phyloP scores from a whole-genome alignment of 1,140 invertebrate species.

The Oreohelix idahoensis region DNA sequence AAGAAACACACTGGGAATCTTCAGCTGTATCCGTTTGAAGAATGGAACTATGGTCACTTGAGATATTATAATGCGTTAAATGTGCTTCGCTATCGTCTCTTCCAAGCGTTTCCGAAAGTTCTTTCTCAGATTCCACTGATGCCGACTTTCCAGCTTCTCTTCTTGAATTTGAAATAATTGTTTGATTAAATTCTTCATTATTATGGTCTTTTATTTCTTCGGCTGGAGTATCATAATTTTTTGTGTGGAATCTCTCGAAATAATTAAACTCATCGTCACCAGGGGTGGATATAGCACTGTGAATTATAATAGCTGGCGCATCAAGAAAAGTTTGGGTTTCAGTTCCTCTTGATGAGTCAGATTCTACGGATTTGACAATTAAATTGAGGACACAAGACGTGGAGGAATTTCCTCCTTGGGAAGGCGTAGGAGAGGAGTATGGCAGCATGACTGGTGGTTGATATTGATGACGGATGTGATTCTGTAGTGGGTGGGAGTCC shows the following conservation, averaged over 20 bases:
- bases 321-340: not conserved
- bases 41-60: not conserved
- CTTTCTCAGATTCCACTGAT: not conserved
- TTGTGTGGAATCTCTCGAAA: not conserved
- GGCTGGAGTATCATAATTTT: not conserved
- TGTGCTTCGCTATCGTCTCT: not conserved
- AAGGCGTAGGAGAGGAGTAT: not conserved
- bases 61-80: not conserved
- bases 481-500: not conserved
- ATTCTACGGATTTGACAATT: too few relatives aligned
- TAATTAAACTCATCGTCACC: not conserved
- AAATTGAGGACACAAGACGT: not conserved
- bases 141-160: not conserved
- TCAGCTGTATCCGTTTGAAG: not conserved
- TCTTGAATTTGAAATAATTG: not conserved
- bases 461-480: not conserved
- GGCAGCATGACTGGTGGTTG: not conserved
- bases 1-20: not conserved
- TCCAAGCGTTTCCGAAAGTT: not conserved
- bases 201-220: not conserved
- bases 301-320: conserved; percentile 7
- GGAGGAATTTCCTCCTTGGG: not conserved
- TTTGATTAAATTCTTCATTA: too few relatives aligned
- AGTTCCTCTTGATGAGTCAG: too few relatives aligned
- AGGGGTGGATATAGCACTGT: conserved; percentile 1